Conservation (phyloP, 2,113 vertebrate genomes). For the Mesocricetus auratus region DNA sequence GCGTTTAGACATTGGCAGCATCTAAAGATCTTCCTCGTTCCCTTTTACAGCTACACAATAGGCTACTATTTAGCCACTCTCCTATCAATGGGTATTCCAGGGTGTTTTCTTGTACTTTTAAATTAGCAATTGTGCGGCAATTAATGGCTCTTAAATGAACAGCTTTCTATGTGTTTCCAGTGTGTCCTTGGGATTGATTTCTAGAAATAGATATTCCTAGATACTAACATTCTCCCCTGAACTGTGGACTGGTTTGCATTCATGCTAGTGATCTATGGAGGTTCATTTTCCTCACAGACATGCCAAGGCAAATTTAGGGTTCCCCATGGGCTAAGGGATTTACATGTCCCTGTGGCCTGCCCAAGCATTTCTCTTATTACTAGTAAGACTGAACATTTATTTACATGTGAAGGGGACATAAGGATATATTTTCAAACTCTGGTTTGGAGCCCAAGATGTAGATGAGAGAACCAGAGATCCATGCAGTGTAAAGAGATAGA, state of each 20-base stretch:
- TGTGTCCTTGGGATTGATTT: slow-evolving; percentile 24
- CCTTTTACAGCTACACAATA: neutral
- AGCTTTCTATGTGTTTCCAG: slow-evolving; percentile 9
- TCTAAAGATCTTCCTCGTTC: neutral
- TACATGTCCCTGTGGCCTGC: neutral
- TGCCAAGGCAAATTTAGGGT: neutral
- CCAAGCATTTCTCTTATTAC: neutral
- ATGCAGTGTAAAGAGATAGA: neutral
- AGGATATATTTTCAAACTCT: neutral
- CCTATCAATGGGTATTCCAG: neutral
- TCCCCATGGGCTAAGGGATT: neutral
- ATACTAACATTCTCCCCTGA: neutral
- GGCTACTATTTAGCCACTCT: neutral
- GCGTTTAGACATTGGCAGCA: neutral
- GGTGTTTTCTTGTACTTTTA: slow-evolving; percentile 21
- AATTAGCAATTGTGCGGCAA: neutral
- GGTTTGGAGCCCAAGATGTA: neutral
- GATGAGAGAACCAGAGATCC: neutral
- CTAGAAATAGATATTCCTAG: slow-evolving; percentile 20
- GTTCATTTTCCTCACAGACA: neutral
- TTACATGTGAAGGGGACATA: neutral
- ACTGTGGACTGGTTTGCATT: neutral
- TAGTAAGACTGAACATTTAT: neutral
- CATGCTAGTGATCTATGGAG: neutral
- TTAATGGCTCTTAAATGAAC: slow-evolving; percentile 17